Percentiles rank a stretch among this genome's conserved stretches.
Conservation (phyloP, 1,140 invertebrate genomes). For the Cydia strobilella region DNA sequence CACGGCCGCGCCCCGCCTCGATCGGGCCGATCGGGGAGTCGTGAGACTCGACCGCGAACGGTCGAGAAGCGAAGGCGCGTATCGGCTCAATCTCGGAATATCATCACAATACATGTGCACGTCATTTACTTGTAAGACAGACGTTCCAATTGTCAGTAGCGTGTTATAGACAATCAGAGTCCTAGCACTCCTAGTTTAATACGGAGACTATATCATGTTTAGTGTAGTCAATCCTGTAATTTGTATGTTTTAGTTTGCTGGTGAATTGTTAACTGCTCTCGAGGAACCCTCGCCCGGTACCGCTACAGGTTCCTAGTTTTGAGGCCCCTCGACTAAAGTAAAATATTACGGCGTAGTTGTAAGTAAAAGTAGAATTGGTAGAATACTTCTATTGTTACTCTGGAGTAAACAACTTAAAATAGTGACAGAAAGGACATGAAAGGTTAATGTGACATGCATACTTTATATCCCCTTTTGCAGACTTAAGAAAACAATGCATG, state of each 20-base stretch:
- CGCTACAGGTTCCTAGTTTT: no score
- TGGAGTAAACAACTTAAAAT: background rate
- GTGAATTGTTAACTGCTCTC: no score
- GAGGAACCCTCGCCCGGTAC: no score
- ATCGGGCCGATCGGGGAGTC: conserved; percentile 58
- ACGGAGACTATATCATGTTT: no score
- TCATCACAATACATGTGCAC: conserved; percentile 62
- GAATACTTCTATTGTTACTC: no score
- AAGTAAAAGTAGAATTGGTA: no score
- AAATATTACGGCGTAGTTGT: no score
- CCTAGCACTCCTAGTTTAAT: background rate
- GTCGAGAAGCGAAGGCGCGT: conserved; percentile 49
- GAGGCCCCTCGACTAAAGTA: no score
- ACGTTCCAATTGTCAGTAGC: background rate
- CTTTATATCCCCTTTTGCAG: background rate
- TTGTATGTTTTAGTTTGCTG: no score
- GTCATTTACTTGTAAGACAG: background rate
- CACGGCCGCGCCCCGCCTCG: conserved; percentile 61
- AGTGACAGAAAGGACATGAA: background rate
- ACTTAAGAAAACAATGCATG: background rate
- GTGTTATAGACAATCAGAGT: background rate
- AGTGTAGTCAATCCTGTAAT: no score
- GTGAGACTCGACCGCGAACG: conserved; percentile 54
- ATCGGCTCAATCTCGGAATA: conserved; percentile 71
- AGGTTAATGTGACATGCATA: background rate